Evolutionary conservation across 2,113 vertebrate species (phyloP), one percentile per base, ranked within the genome.

Genomic region (Burhinus oedicnemus): DNA sequence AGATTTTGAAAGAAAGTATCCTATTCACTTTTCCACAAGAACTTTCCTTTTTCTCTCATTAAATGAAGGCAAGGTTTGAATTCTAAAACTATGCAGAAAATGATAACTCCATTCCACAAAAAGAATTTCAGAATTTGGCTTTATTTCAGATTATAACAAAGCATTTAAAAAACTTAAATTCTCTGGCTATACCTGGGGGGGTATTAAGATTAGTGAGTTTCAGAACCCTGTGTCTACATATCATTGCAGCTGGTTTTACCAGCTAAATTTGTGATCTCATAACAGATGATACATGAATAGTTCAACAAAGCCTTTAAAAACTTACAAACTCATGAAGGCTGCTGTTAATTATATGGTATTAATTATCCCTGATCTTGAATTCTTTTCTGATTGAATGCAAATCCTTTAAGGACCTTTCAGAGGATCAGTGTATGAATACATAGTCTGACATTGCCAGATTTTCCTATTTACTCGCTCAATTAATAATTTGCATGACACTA

Each of bases 271-370:
- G n/a, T 69, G 18, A 40, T 76, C 8, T 22, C 15, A 18, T 70
- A 70, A 25, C 32, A 91, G 40, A 55, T 0, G 0, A 38, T 29
- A 52, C 1, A 81, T 6, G 5, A 65, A 47, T 21, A 40, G 11
- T 36, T 70, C 40, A 61, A 65, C 4, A 70, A 81, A 84, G 7
- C 9, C 36, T 77, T 84, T 30, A 29, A 74, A 91, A 70, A 22
- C 25, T 51, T 23, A 42, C 20, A 70, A 51, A 82, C 4, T 16
- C 21, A 23, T 25, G 36, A 74, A 61, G 5, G 4, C 8, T 70
- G 34, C 2, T 11, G 15, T 55, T 77, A 72, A 64, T 45, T 83
- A 21, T 38, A 66, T 3, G 3, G 5, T 17, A 44, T 57, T 81
- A 45, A 34, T 55, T 78, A 18, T 16, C 17, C 21, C 8, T 82